Evolutionary conservation across 2,113 vertebrate species (phyloP).

Genomic region (Glareola pratincola): DNA sequence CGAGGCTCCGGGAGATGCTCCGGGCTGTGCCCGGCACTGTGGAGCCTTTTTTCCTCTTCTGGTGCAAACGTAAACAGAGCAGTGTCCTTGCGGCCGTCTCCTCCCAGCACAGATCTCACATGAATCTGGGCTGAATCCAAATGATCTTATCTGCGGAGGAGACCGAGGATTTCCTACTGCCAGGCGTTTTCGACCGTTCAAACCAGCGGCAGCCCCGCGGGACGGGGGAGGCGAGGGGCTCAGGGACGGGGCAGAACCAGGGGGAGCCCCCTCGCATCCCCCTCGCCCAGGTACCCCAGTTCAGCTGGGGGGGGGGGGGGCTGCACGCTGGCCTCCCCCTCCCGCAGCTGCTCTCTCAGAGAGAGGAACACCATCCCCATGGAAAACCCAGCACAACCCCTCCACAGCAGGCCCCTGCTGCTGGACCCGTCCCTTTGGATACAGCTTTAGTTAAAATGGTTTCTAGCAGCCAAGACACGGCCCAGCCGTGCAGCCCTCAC

Average conservation of each 20-base stretch:
- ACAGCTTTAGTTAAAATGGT: not conserved
- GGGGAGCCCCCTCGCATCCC: not conserved
- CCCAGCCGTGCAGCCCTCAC: not conserved
- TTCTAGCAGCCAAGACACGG: rapidly evolving
- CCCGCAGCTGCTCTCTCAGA: not conserved
- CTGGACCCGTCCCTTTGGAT: not conserved
- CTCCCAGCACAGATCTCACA: not conserved
- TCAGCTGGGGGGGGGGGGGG: rapidly evolving
- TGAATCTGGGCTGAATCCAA: constrained; percentile 26
- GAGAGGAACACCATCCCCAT: not conserved
- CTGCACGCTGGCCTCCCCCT: not conserved
- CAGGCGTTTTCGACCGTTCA: not conserved
- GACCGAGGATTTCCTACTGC: not conserved
- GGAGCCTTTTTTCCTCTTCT: not conserved
- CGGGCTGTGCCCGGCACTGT: not conserved
- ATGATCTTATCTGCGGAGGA: constrained; percentile 24
- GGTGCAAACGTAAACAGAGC: not conserved
- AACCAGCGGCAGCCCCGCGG: not conserved
- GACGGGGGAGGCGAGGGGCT: not conserved
- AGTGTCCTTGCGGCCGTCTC: not conserved
- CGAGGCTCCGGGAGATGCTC: not conserved
- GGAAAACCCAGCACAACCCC: not conserved
- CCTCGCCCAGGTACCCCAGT: rapidly evolving
- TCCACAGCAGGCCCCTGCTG: not conserved
- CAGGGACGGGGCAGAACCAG: not conserved